Evolutionary conservation across 2,113 vertebrate species (phyloP), one percentile per base, ranked within the genome.

Genomic region (Rhea americana): DNA sequence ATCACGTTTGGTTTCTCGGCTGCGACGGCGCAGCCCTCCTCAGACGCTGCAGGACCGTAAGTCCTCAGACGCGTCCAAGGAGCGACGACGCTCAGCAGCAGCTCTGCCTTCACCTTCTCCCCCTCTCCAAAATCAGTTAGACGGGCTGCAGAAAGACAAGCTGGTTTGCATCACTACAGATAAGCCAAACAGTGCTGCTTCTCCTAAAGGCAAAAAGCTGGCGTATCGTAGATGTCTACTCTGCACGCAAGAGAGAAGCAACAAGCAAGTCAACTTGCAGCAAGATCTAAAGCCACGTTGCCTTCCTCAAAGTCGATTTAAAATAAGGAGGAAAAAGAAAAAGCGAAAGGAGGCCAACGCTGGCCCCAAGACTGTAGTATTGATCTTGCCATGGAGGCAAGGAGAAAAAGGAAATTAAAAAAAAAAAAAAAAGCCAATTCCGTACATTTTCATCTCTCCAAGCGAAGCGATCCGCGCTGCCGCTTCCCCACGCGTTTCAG

Each of bases 111-210:
- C 93, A 82, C 88, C 58, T 95, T 94, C 72, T 75, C 80, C 67
- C 85, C 94, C 75, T 47, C 67, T 94, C 87, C 93, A 83, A 96
- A 93, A 97, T 83, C 91, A 95, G 92, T 96, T 93, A 94, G 85
- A 93, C n/a, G 17, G 81, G 80, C 79, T 87, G 80, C 66, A 86
- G 62, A 93, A 94, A 76, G 85, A 93, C 94, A 93, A 91, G 93
- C 1, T 37, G 39, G 30, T 74, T 90, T 56, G 18, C 39, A 62
- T 74, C 65, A 87, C 67, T 90, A 53, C 41, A 84, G 94, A 83
- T 67, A 91, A 35, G 9, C 11, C 41, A 68, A 76, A 71, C 4
- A n/a, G 26, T 6, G 43, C 15, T 45, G 43, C 43, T 16, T 2
- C 21, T 48, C 25, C 45, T 24, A 7, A 2, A 62, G 35, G 24